phyloP scores from a whole-genome alignment of 2,888 invertebrate species.

The Parnassius glacialis region DNA sequence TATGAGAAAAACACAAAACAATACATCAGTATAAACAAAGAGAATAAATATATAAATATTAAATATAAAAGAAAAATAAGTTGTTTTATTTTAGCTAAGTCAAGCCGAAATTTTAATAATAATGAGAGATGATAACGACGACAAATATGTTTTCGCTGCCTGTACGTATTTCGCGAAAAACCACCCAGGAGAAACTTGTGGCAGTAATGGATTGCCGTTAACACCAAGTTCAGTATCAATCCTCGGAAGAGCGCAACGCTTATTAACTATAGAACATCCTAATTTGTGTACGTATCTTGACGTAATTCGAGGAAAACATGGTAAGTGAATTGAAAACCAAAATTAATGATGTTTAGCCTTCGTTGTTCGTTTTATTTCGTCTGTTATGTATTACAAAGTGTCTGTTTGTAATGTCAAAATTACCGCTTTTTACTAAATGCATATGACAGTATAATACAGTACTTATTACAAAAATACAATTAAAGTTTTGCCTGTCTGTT shows the following conservation, averaged over 20 bases:
- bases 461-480: no score
- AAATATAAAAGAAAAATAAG: no score
- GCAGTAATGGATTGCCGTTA: constrained; percentile 96
- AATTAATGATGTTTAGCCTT: no score
- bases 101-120: background rate
- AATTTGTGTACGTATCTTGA: constrained; percentile 95
- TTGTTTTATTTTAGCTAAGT: background rate
- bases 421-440: no score
- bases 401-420: no score
- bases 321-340: constrained; percentile 62
- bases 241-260: constrained; percentile 91
- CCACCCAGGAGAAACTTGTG: constrained; percentile 94
- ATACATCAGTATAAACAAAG: no score
- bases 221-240: constrained; percentile 98
- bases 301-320: constrained; percentile 95
- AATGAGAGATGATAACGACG: constrained; percentile 32
- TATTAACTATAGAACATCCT: constrained; percentile 89
- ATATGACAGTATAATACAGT: no score
- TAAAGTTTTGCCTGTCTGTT: no score
- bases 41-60: no score
- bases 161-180: constrained; percentile 95
- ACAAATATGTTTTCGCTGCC: constrained; percentile 84
- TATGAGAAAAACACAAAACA: no score
- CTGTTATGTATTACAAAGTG: no score
- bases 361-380: no score